Conservation (phyloP, 2,888 invertebrate genomes). For the Branchellion lobata region DNA sequence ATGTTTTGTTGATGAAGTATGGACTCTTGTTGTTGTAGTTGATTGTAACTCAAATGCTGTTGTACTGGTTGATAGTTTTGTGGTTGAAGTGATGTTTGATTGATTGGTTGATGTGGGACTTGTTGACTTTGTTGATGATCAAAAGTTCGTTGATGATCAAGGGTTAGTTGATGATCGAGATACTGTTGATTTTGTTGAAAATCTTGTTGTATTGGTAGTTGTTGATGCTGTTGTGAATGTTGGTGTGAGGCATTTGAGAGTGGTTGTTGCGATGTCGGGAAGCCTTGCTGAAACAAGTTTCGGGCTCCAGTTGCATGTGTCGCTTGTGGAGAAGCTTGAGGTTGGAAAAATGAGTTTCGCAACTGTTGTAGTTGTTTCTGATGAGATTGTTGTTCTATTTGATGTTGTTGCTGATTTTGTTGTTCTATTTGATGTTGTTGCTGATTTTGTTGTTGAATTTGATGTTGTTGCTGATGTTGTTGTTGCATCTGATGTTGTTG, state of each 20-base stretch:
- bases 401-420: background rate
- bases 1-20: no score
- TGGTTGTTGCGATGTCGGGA: background rate
- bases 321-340: background rate
- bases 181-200: background rate
- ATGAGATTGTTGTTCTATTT: background rate
- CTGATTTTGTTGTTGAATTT: background rate
- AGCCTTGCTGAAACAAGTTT: background rate
- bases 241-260: background rate
- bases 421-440: no score
- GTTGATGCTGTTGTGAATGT: background rate
- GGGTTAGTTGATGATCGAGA: background rate
- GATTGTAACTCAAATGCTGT: no score
- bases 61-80: background rate
- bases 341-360: background rate
- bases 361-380: background rate
- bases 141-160: background rate
- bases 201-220: background rate
- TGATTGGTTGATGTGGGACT: no score
- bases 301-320: background rate
- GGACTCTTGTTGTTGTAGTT: no score
- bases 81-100: background rate
- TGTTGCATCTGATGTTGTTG: background rate
- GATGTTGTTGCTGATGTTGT: conserved; percentile 4
- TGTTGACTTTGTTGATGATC: background rate